Percentiles rank a stretch among this genome's conserved stretches.
These are phyloP conservation scores for Echinops telfairi DNA, from an alignment of 2,113 vertebrate genomes.

Conservation along the genomic window DNA sequence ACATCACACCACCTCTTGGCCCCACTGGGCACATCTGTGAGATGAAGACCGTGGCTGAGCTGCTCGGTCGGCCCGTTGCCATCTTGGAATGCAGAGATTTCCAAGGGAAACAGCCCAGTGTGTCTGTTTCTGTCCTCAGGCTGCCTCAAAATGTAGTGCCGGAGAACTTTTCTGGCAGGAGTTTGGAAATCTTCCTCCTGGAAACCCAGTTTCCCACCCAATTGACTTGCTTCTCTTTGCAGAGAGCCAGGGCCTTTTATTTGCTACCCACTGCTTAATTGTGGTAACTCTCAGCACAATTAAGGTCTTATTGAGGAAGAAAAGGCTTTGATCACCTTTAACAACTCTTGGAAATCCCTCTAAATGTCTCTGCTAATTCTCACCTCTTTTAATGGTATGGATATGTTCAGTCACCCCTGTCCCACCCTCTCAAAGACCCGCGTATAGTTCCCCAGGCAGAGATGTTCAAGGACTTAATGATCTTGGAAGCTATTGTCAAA, in stretches of 20 bases:
- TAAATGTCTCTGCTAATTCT: constrained; percentile 78
- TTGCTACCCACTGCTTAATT: constrained; percentile 83
- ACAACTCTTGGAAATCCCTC: constrained; percentile 77
- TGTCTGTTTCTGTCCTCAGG: accelerated
- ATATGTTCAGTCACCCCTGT: constrained; percentile 74
- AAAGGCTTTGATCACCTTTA: constrained; percentile 83
- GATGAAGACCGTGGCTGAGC: background rate
- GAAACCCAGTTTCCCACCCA: constrained; percentile 79
- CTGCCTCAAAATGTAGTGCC: background rate
- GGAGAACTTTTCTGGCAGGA: constrained; percentile 63
- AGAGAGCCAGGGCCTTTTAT: constrained; percentile 78
- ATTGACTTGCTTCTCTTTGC: constrained; percentile 75
- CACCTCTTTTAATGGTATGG: constrained; percentile 77
- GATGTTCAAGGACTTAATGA: constrained; percentile 71
- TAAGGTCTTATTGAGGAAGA: constrained; percentile 83
- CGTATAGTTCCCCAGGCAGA: constrained; percentile 72
- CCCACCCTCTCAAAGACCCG: constrained; percentile 60
- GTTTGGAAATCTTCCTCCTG: constrained; percentile 62
- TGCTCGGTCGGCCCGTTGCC: background rate
- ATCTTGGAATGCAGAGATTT: background rate
- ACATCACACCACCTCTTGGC: background rate
- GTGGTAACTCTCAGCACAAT: constrained; percentile 78
- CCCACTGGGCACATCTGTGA: background rate
- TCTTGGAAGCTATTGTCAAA: constrained; percentile 76
- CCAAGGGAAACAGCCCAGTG: no score